phyloP scores from a whole-genome alignment of 2,888 invertebrate species.

The Desoria tigrina region DNA sequence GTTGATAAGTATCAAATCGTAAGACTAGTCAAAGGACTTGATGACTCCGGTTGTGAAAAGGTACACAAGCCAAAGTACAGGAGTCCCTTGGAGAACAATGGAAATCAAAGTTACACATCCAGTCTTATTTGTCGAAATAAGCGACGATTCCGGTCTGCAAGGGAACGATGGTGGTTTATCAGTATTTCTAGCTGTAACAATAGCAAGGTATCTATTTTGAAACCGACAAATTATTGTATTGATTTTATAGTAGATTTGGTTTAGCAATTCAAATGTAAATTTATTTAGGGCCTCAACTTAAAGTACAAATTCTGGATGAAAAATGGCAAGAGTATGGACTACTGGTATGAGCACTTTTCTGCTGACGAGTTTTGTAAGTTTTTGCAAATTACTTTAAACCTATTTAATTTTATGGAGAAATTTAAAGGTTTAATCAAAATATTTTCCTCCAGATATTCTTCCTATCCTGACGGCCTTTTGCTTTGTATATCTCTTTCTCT shows the following conservation, averaged over 20 bases:
- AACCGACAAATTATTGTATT: constrained; percentile 9
- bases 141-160: constrained; percentile 72
- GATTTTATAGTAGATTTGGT: constrained; percentile 11
- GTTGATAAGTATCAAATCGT: constrained; percentile 73
- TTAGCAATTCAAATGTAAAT: not conserved
- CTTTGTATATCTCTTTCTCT: constrained; percentile 70
- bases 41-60: constrained; percentile 48
- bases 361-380: constrained; percentile 92
- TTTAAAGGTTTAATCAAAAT: constrained; percentile 10
- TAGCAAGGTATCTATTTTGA: constrained; percentile 60
- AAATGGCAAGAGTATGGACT: constrained; percentile 76
- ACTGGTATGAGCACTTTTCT: constrained; percentile 87
- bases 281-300: constrained; percentile 69
- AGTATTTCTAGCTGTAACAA: constrained; percentile 79
- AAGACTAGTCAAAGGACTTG: constrained; percentile 29
- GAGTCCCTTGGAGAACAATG: constrained; percentile 36
- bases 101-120: constrained; percentile 59
- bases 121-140: constrained; percentile 64
- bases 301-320: constrained; percentile 83
- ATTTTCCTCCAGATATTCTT: constrained; percentile 70
- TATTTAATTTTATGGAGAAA: constrained; percentile 17
- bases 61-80: constrained; percentile 25
- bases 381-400: constrained; percentile 29
- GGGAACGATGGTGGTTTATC: constrained; percentile 94
- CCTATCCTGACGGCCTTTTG: constrained; percentile 77